These are phyloP conservation scores for Falco columbarius DNA, from an alignment of 2,797 vertebrate species.

Conservation along the genomic window DNA sequence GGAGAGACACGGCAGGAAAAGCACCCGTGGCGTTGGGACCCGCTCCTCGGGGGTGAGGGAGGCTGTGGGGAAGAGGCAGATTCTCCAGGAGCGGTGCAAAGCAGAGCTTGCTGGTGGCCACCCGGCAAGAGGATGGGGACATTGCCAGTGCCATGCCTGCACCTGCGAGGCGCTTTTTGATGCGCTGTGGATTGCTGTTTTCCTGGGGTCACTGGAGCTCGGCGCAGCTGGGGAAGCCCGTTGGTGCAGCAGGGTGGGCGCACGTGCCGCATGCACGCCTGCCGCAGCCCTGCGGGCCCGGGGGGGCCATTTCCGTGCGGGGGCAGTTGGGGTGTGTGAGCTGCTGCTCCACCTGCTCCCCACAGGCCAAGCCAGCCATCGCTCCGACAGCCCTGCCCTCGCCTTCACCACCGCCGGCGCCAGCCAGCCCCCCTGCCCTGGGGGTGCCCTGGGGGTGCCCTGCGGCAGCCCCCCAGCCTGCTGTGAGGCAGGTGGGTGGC, in stretches of 20 bases:
- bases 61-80: neutral
- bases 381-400: neutral
- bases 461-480: rapidly evolving
- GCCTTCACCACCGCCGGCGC: neutral
- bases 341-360: neutral
- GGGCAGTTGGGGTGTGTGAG: neutral
- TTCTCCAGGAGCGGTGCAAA: rapidly evolving
- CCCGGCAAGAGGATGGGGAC: neutral
- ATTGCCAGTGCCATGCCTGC: neutral
- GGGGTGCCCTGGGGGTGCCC: neutral
- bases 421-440: neutral
- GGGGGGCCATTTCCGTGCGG: rapidly evolving
- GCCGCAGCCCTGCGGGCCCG: neutral
- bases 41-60: neutral
- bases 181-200: rapidly evolving
- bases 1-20: neutral
- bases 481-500: rapidly evolving
- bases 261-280: rapidly evolving
- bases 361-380: no score
- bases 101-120: neutral
- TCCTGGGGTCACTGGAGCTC: rapidly evolving
- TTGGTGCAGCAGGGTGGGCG: neutral
- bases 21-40: rapidly evolving
- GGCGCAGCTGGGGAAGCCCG: neutral
- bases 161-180: rapidly evolving